Evolutionary conservation across 2,797 vertebrate species (phyloP).

Genomic region (Poecilia picta): DNA sequence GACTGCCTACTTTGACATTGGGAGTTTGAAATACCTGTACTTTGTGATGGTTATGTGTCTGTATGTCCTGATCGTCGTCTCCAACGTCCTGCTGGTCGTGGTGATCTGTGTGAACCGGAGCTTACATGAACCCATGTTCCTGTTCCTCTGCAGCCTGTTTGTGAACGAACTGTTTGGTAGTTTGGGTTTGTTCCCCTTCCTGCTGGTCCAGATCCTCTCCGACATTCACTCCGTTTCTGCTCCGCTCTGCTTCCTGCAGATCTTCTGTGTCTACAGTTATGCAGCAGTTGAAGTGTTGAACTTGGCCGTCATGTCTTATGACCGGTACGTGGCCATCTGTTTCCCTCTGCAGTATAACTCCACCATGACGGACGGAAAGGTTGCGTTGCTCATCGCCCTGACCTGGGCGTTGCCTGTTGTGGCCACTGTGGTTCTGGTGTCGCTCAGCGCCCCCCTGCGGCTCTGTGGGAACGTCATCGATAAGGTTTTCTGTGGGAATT

Average conservation of each 20-base stretch:
- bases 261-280: slow-evolving; percentile 34
- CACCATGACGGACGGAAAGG: not conserved
- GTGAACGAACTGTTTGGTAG: slow-evolving; percentile 1
- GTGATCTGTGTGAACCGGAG: slow-evolving; percentile 15
- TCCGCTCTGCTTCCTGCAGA: slow-evolving; percentile 37
- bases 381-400: not conserved
- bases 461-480: slow-evolving; percentile 45
- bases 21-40: not conserved
- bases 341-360: slow-evolving; percentile 37
- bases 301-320: slow-evolving; percentile 48
- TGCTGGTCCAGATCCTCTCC: slow-evolving; percentile 4
- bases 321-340: slow-evolving; percentile 51
- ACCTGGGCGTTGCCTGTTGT: slow-evolving; percentile 12
- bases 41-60: not conserved
- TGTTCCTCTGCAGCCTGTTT: slow-evolving; percentile 18
- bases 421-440: not conserved
- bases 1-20: not conserved
- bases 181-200: not conserved
- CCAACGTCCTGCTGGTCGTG: not conserved
- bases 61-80: slow-evolving; percentile 26
- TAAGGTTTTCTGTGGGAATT: slow-evolving; percentile 47
- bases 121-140: slow-evolving; percentile 15
- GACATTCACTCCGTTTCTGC: not conserved
- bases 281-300: fast-evolving
- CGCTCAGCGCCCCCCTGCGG: not conserved